Conservation (phyloP, 2,888 invertebrate species). For the Ypsolopha sequella region DNA sequence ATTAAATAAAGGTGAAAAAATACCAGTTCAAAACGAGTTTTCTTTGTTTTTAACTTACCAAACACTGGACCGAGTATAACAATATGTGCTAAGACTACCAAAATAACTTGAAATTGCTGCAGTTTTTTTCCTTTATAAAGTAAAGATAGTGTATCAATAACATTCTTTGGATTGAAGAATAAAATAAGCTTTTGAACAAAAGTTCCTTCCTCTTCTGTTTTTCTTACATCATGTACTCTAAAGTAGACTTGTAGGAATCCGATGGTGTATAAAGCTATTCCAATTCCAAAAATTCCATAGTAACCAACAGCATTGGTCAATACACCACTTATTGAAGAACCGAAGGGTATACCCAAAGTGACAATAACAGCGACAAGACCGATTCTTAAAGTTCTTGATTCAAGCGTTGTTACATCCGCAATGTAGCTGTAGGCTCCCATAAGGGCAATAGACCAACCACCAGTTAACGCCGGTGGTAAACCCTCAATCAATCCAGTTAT, state of each 20-base stretch:
- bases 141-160: conserved; percentile 52
- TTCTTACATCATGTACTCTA: conserved; percentile 44
- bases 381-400: conserved; percentile 72
- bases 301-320: conserved; percentile 54
- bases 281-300: conserved; percentile 51
- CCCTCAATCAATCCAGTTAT: conserved; percentile 65
- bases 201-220: conserved; percentile 30
- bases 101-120: conserved; percentile 32
- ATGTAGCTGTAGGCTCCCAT: conserved; percentile 73
- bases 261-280: conserved; percentile 31
- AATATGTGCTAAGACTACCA: conserved; percentile 50
- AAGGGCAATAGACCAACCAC: conserved; percentile 67
- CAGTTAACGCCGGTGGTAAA: conserved; percentile 67
- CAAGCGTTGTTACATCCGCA: conserved; percentile 69
- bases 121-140: conserved; percentile 31
- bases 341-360: conserved; percentile 60
- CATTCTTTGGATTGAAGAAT: conserved; percentile 47
- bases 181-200: conserved; percentile 23
- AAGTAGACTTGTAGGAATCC: conserved; percentile 45
- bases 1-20: conserved; percentile 4
- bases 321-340: conserved; percentile 62
- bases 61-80: conserved; percentile 52
- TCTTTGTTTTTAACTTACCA: conserved; percentile 25
- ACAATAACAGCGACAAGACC: conserved; percentile 70
- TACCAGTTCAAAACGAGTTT: conserved; percentile 5